Percentiles rank a stretch among this genome's conserved stretches.
These are phyloP conservation scores for Lycocorax pyrrhopterus DNA, from an alignment of 2,113 vertebrate species.

Conservation along the genomic window DNA sequence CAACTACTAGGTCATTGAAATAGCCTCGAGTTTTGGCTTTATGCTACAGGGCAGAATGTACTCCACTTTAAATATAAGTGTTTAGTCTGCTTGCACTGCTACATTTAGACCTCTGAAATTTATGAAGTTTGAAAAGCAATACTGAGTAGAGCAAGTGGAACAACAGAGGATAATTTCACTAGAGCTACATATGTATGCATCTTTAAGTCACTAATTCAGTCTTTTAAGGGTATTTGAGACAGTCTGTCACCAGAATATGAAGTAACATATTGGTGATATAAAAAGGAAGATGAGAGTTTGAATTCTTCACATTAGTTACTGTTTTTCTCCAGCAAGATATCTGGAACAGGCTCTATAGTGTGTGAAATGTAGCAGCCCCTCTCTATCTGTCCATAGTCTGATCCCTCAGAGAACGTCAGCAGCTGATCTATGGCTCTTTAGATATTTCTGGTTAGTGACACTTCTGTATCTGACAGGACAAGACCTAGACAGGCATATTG, in stretches of 20 bases:
- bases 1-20: not conserved
- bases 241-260: not conserved
- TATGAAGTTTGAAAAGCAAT: not conserved
- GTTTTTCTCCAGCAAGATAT: not conserved
- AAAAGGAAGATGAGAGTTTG: not conserved
- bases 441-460: not conserved
- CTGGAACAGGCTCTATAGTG: not conserved
- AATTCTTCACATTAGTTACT: not conserved
- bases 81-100: conserved; percentile 9
- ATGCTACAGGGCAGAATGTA: not conserved
- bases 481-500: not conserved
- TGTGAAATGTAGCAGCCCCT: not conserved
- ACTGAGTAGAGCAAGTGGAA: not conserved
- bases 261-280: not conserved
- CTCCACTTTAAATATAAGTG: not conserved
- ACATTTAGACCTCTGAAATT: conserved; percentile 8
- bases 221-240: not conserved
- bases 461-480: not conserved
- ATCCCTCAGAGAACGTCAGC: not conserved
- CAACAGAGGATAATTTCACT: not conserved
- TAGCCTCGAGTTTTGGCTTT: not conserved
- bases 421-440: not conserved
- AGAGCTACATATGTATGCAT: not conserved
- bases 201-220: not conserved
- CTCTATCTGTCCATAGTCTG: not conserved